Conservation (phyloP, 2,797 vertebrate species). For the Anas acuta region DNA sequence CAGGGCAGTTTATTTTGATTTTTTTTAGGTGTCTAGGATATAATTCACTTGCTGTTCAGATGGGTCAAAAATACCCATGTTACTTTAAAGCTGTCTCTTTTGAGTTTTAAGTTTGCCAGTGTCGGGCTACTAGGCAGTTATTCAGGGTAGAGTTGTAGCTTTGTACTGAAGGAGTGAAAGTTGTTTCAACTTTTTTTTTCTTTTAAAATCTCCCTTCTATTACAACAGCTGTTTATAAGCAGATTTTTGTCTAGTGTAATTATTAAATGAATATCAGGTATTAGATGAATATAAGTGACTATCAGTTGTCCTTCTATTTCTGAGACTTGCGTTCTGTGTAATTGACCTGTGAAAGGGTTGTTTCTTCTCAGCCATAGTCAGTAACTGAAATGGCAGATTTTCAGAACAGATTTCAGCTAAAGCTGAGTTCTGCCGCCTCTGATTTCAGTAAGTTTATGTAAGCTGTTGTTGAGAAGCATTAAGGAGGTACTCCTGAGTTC, state of each 20-base stretch:
- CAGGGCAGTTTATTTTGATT: neutral
- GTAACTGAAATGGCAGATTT: fast-evolving
- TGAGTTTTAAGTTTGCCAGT: neutral
- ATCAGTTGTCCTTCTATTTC: neutral
- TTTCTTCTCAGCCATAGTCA: neutral
- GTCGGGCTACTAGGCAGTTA: neutral
- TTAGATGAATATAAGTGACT: too few species aligned
- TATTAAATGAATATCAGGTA: neutral
- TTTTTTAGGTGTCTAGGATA: too few species aligned
- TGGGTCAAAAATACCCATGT: too few species aligned
- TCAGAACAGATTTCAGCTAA: too few species aligned
- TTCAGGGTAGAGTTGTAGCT: neutral
- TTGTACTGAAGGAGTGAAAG: neutral
- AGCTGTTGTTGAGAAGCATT: neutral
- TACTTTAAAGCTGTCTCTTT: neutral
- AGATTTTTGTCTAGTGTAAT: neutral
- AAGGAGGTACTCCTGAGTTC: neutral
- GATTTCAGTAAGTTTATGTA: fast-evolving
- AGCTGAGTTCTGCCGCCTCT: neutral
- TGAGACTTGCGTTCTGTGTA: neutral
- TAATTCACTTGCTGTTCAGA: too few species aligned
- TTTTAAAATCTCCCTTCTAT: neutral
- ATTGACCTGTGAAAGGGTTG: neutral
- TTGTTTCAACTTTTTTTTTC: neutral
- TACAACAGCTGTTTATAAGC: neutral